Base-by-base conservation (phyloP, 2,888 invertebrate genomes). In the Globia sparganii region DNA sequence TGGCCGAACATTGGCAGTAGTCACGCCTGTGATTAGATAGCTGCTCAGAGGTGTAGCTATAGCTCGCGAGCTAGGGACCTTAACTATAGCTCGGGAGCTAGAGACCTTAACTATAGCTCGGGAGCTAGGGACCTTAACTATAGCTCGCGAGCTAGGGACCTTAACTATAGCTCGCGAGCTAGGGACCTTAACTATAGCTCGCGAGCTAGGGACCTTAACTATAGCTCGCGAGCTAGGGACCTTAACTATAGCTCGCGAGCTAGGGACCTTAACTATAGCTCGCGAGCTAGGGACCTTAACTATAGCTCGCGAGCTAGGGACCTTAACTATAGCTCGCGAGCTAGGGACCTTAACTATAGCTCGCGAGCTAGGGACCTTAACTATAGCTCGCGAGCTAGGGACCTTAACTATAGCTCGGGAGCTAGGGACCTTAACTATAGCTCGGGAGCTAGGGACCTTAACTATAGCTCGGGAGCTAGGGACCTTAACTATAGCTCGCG, bases 21-120 rank as follows among this genome's bases (percentile, higher is more conserved):
- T 68, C 75, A 84, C 61, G 80, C 64, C 46, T 34, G 68, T n/a
- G 56, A 69, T 72, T 65, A 70, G 56, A 37, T 71, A 68, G 71
- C 62, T 78, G 53, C 25, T 68, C 64, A 28, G 67, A 64, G 72
- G 53, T 78, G 37, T 65, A 53, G 49, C 64, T 34, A 25, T 5
- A 53, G 64, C 40, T 76, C 82, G 37, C 67, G 34, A 68, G n/a
- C n/a, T n/a, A n/a, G n/a, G n/a, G n/a, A n/a, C n/a, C n/a, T n/a
- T n/a, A n/a, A n/a, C n/a, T n/a, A n/a, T n/a, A n/a, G n/a, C n/a
- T n/a, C n/a, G n/a, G n/a, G n/a, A n/a, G n/a, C n/a, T n/a, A n/a
- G n/a, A n/a, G n/a, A n/a, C n/a, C n/a, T n/a, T n/a, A n/a, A n/a
- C 64, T 31, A n/a, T 5, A 53, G 59, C 43, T 77, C 83, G 37